These are phyloP conservation scores for human DNA, from an alignment of 2,113 vertebrate genomes.

Conservation along the genomic window GRCh38 chr13:86990501-86991000, in stretches of 20 bases:
- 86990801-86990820: no score
- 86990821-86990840: no score
- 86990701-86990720: not conserved
- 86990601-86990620: slow-evolving; percentile 61
- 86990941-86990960: no score
- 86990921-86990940: no score
- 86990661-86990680: not conserved
- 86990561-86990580: slow-evolving; percentile 49
- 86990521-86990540: slow-evolving; percentile 52
- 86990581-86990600: slow-evolving; percentile 34
- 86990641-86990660: slow-evolving; percentile 43
- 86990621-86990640: slow-evolving; percentile 19
- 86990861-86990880: no score
- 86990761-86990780: not conserved
- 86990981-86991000: no score
- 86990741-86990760: not conserved
- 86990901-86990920: no score
- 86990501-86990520: not conserved
- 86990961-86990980: no score
- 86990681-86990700: not conserved
- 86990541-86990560: slow-evolving; percentile 43
- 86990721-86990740: not conserved
- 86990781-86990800: not conserved
- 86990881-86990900: no score
- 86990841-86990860: no score